Conservation (phyloP, 2,113 vertebrate genomes). For the Erythrocercus mccallii region DNA sequence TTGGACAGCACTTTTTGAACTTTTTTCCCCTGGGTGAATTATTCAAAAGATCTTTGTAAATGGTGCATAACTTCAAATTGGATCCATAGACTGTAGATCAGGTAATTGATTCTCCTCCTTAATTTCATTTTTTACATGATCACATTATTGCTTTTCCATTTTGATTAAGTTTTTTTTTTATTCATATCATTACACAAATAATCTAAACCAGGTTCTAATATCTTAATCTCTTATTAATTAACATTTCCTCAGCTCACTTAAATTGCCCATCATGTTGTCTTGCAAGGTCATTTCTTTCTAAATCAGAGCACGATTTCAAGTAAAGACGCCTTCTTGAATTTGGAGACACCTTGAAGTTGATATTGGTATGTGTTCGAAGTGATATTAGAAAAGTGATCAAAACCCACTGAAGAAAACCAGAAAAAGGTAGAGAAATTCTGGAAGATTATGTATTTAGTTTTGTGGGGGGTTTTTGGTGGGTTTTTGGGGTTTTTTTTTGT, state of each 20-base stretch:
- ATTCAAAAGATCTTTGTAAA: slow-evolving; percentile 45
- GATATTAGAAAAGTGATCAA: background rate
- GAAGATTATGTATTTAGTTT: background rate
- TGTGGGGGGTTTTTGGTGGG: background rate
- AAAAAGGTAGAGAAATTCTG: background rate
- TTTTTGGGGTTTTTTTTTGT: background rate
- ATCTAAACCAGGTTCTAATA: background rate
- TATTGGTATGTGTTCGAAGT: background rate
- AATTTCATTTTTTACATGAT: background rate
- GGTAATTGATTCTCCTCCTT: slow-evolving; percentile 21
- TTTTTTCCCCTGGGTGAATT: slow-evolving; percentile 1
- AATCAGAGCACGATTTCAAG: background rate
- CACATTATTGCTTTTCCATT: background rate
- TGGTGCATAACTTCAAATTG: slow-evolving; percentile 49
- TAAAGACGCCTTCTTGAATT: background rate
- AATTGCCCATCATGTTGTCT: background rate
- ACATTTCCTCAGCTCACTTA: background rate
- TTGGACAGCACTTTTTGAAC: slow-evolving; percentile 28
- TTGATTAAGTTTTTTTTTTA: background rate
- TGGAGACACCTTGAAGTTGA: background rate
- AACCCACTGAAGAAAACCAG: background rate
- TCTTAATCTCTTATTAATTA: background rate
- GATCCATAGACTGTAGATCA: background rate
- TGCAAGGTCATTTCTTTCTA: slow-evolving; percentile 14
- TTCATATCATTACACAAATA: background rate